Conservation (phyloP, 2,113 vertebrate genomes). For the Channa maculata region DNA sequence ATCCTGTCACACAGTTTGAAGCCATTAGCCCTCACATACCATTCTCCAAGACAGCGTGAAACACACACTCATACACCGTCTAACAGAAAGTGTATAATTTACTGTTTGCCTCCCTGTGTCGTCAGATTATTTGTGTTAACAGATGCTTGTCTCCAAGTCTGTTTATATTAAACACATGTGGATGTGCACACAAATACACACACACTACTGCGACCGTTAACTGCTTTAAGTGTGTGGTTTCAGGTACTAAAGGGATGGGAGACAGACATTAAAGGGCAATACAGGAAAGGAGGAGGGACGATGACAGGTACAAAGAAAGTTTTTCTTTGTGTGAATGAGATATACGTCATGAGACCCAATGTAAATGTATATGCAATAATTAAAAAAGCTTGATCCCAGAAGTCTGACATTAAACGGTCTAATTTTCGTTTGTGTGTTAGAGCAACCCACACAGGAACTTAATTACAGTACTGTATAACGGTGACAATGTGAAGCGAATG, state of each 20-base stretch:
- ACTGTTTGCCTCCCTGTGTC: constrained; percentile 16
- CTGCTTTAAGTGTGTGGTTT: constrained; percentile 56
- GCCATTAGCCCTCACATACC: constrained; percentile 34
- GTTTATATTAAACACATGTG: constrained; percentile 70
- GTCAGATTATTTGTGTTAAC: constrained; percentile 38
- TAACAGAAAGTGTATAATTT: constrained; percentile 27
- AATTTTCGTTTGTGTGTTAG: neutral
- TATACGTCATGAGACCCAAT: neutral
- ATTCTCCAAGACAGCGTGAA: constrained; percentile 29
- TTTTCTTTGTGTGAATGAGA: constrained; percentile 6
- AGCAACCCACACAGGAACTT: neutral
- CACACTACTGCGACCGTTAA: constrained; percentile 58
- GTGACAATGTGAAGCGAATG: constrained; percentile 1
- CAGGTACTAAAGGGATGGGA: constrained; percentile 13
- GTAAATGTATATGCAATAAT: too few species aligned
- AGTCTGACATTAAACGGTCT: too few species aligned
- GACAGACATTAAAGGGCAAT: neutral
- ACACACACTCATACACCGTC: neutral
- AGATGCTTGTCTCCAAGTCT: constrained; percentile 51
- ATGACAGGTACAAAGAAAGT: neutral
- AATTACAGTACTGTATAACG: neutral
- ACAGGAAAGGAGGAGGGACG: neutral
- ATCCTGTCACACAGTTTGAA: constrained; percentile 55
- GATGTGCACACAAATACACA: constrained; percentile 17
- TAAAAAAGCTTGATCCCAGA: too few species aligned